Conservation (phyloP, 2,888 invertebrate genomes). For the Leucoma salicis region DNA sequence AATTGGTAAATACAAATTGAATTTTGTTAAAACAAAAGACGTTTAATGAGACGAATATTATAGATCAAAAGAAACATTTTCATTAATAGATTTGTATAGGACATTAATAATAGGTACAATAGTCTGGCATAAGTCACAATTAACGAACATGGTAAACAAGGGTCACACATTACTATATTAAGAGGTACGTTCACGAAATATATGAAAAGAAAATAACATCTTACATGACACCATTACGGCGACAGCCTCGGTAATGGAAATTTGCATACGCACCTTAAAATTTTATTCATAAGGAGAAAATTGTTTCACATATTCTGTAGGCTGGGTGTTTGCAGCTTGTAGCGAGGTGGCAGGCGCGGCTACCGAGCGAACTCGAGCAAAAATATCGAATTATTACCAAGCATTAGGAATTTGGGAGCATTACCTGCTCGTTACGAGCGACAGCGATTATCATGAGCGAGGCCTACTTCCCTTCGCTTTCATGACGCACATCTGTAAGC, state of each 20-base stretch:
- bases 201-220: constrained; percentile 68
- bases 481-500: neutral
- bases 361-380: constrained; percentile 53
- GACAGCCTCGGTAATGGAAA: constrained; percentile 72
- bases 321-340: constrained; percentile 16
- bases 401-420: constrained; percentile 55
- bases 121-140: too few species aligned
- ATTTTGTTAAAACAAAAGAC: too few species aligned
- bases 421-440: constrained; percentile 49
- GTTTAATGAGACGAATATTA: too few species aligned
- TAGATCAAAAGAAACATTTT: too few species aligned
- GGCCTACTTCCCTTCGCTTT: neutral
- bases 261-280: constrained; percentile 79
- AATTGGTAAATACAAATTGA: too few species aligned
- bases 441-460: constrained; percentile 37
- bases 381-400: constrained; percentile 72
- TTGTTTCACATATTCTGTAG: constrained; percentile 66
- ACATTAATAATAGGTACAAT: too few species aligned
- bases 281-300: constrained; percentile 80
- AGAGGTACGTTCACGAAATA: constrained; percentile 57
- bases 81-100: too few species aligned
- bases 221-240: constrained; percentile 70
- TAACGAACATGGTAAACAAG: constrained; percentile 32
- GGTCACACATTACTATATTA: constrained; percentile 43
- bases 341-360: constrained; percentile 18